Conservation (phyloP, 2,113 vertebrate species). For the Thryonomys swinderianus region DNA sequence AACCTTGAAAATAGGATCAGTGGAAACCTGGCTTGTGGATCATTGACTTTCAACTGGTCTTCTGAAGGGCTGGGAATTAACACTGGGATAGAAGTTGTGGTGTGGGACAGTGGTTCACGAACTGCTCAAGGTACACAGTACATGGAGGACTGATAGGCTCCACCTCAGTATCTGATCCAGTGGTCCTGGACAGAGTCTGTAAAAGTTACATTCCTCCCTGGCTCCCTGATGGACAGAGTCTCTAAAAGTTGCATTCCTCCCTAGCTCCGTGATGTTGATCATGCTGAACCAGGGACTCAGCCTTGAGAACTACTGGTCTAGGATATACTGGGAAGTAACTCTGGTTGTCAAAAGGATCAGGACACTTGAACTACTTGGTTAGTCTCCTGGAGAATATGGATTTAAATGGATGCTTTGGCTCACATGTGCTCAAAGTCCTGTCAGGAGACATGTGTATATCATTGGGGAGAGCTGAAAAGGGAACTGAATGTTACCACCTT, state of each 20-base stretch:
- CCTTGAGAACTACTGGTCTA: neutral
- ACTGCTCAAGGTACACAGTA: too few species aligned
- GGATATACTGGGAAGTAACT: neutral
- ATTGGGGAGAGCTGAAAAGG: rapidly evolving
- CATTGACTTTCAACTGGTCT: neutral
- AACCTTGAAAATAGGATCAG: rapidly evolving
- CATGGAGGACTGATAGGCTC: neutral
- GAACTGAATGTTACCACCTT: neutral
- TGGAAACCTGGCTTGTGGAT: neutral
- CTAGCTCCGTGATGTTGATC: rapidly evolving
- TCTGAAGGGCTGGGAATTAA: neutral
- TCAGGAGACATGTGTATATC: rapidly evolving
- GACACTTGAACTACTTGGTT: neutral
- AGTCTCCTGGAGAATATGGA: neutral
- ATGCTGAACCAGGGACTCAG: neutral
- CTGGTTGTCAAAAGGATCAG: rapidly evolving
- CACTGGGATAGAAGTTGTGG: rapidly evolving
- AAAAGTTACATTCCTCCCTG: too few species aligned
- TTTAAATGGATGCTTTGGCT: neutral
- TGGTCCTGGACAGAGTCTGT: neutral
- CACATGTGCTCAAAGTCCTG: neutral
- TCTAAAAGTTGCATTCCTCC: neutral
- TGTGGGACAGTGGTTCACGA: neutral
- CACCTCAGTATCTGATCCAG: neutral
- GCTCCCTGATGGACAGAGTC: rapidly evolving